Evolutionary conservation across 2,797 vertebrate genomes (phyloP).

Genomic region (Discoglossus pictus): DNA sequence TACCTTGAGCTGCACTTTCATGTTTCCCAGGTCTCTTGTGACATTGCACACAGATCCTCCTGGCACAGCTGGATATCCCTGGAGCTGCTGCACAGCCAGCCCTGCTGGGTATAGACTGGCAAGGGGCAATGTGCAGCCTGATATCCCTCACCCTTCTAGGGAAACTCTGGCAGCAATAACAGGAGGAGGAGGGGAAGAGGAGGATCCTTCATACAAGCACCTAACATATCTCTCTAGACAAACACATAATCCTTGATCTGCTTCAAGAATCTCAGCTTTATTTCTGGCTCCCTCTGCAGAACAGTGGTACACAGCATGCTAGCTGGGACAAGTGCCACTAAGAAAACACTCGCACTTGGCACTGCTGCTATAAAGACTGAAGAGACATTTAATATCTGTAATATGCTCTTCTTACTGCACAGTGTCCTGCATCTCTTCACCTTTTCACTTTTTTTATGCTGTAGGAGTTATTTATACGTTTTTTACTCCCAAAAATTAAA

Average conservation of each 20-base stretch:
- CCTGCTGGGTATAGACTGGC: background rate
- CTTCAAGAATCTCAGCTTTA: conserved; percentile 6
- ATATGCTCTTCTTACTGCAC: too few species aligned
- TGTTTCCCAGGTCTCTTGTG: conserved; percentile 6
- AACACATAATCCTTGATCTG: conserved; percentile 23
- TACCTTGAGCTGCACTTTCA: conserved; percentile 40
- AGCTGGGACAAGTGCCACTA: too few species aligned
- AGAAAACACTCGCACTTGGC: too few species aligned
- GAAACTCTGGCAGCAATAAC: conserved; percentile 13
- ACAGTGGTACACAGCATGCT: background rate
- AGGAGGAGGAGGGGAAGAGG: conserved; percentile 20
- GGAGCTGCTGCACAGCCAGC: background rate
- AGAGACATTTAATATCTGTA: too few species aligned
- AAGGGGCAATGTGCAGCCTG: conserved; percentile 19
- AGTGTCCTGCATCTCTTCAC: too few species aligned
- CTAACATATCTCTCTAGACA: conserved; percentile 11
- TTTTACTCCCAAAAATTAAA: too few species aligned
- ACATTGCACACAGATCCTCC: background rate
- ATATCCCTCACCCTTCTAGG: conserved; percentile 25
- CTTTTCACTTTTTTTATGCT: too few species aligned
- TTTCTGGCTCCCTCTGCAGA: conserved; percentile 24
- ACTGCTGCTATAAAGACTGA: too few species aligned
- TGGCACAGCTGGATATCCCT: conserved; percentile 1
- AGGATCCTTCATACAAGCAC: conserved; percentile 22
- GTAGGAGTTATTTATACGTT: too few species aligned